Percentiles rank a stretch among this genome's conserved stretches.
These are phyloP conservation scores for Pantala flavescens DNA, from an alignment of 1,140 invertebrate genomes.

Conservation along the genomic window DNA sequence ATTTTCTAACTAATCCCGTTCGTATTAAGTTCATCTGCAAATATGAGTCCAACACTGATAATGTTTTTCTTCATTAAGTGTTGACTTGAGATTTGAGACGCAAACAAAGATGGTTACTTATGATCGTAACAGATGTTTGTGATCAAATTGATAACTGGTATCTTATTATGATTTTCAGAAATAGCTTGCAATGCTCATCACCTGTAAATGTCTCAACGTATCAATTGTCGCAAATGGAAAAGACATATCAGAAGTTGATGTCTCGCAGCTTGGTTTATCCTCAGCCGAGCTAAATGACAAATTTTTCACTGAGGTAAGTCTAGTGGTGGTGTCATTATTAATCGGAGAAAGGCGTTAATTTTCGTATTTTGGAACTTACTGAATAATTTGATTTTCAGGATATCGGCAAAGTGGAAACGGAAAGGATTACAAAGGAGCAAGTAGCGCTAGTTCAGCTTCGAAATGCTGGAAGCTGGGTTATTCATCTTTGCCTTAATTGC, in stretches of 20 bases:
- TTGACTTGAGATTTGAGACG: too few species aligned
- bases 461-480: constrained; percentile 38
- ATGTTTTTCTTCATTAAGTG: too few species aligned
- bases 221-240: constrained; percentile 34
- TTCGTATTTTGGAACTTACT: too few species aligned
- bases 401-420: constrained; percentile 33
- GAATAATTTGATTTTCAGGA: constrained; percentile 27
- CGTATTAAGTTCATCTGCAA: too few species aligned
- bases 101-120: too few species aligned
- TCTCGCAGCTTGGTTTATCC: constrained; percentile 32
- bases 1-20: too few species aligned
- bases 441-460: constrained; percentile 35
- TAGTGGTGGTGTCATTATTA: too few species aligned
- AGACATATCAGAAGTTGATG: constrained; percentile 32
- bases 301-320: constrained; percentile 36
- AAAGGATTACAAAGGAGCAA: constrained; percentile 38
- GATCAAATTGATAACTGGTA: too few species aligned
- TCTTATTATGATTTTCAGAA: neutral
- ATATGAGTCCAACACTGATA: too few species aligned
- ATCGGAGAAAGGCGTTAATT: too few species aligned
- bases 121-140: too few species aligned
- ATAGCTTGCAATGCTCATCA: constrained; percentile 19
- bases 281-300: constrained; percentile 31
- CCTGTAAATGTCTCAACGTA: constrained; percentile 42
- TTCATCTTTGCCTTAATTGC: constrained; percentile 40